Evolutionary conservation across 2,113 vertebrate genomes (phyloP).

Genomic region (Microcebus griseorufus): DNA sequence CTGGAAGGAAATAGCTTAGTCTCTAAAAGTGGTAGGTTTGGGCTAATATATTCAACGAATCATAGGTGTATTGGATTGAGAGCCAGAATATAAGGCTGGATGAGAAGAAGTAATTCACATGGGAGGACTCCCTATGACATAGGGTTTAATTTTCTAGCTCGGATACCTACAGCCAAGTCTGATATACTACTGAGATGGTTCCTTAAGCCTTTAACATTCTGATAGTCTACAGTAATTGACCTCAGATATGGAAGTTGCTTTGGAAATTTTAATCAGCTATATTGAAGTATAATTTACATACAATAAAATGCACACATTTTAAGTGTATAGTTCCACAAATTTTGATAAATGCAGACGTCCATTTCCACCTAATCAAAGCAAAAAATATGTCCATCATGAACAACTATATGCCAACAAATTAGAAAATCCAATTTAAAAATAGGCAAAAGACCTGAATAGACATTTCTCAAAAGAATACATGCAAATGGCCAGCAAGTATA

Average conservation of each 20-base stretch:
- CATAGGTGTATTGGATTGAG: not conserved
- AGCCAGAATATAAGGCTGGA: not conserved
- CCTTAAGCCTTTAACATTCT: not conserved
- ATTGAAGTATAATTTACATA: not conserved
- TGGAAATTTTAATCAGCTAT: not conserved
- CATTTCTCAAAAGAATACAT: not conserved
- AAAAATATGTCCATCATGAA: not conserved
- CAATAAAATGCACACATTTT: not conserved
- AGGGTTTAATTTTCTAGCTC: not conserved
- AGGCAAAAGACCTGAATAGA: not conserved
- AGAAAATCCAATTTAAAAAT: not conserved
- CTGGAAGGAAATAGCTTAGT: not conserved
- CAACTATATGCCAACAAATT: not conserved
- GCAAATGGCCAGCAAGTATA: not conserved
- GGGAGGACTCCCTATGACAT: not conserved
- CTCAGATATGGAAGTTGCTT: not conserved
- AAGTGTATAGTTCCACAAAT: not conserved
- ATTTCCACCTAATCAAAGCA: not conserved
- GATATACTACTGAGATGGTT: not conserved
- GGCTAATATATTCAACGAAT: not conserved
- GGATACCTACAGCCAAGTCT: not conserved
- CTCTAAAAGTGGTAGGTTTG: not conserved
- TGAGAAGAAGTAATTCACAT: not conserved
- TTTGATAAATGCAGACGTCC: not conserved
- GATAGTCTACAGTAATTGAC: not conserved